A percentile compares a stretch with the other conserved stretches of the same genome.
phyloP scores from a whole-genome alignment of 2,888 invertebrate genomes.

The Synergus umbraculus region DNA sequence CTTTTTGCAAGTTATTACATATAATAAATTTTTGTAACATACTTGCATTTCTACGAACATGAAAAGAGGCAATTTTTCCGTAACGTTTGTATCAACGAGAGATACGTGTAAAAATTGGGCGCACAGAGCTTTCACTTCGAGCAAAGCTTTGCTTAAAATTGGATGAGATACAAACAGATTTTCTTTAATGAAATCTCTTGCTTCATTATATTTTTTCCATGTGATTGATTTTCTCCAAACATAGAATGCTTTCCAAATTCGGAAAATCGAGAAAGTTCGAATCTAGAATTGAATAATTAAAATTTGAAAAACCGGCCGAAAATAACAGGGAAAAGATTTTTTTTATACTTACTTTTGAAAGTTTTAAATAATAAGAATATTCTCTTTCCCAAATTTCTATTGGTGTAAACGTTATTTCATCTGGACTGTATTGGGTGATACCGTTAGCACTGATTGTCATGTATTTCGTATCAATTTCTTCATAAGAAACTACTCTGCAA shows the following conservation, averaged over 20 bases:
- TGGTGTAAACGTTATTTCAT: slow-evolving; percentile 88
- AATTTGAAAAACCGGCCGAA: not conserved
- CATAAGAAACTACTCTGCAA: slow-evolving; percentile 85
- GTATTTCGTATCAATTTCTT: slow-evolving; percentile 84
- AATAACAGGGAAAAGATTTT: not conserved
- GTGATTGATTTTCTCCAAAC: slow-evolving; percentile 88
- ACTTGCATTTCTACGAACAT: slow-evolving; percentile 86
- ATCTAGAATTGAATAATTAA: slow-evolving; percentile 39
- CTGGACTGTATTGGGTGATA: slow-evolving; percentile 86
- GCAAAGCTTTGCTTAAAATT: slow-evolving; percentile 84
- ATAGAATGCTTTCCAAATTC: slow-evolving; percentile 89
- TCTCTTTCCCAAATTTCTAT: slow-evolving; percentile 90
- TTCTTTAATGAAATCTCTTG: slow-evolving; percentile 81
- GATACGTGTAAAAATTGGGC: slow-evolving; percentile 81
- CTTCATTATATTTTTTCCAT: slow-evolving; percentile 83
- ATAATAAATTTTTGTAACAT: slow-evolving; percentile 44
- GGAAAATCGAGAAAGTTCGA: slow-evolving; percentile 76
- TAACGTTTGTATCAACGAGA: slow-evolving; percentile 80
- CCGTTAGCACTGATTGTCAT: slow-evolving; percentile 91
- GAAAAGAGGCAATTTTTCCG: slow-evolving; percentile 81
- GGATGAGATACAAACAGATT: slow-evolving; percentile 87
- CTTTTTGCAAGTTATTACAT: not conserved
- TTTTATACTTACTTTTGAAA: slow-evolving; percentile 82
- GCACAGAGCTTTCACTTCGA: slow-evolving; percentile 85
- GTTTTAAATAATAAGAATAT: slow-evolving; percentile 87